Evolutionary conservation across 1,140 invertebrate genomes (phyloP).

Genomic region (Drosophila suzukii): DNA sequence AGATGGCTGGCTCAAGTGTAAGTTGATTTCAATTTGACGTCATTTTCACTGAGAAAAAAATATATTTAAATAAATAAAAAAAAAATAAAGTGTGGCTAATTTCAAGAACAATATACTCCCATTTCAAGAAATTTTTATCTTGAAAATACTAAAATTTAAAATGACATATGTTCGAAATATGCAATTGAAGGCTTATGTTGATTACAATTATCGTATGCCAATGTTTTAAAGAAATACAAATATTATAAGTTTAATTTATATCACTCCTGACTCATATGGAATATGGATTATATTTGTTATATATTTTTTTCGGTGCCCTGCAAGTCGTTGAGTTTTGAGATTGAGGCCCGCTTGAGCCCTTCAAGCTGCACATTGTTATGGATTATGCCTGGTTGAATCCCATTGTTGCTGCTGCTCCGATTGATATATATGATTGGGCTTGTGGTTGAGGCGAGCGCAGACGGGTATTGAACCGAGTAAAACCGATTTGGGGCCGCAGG

Average conservation of each 20-base stretch:
- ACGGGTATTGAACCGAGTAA: slow-evolving; percentile 25
- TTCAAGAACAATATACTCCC: too few species aligned
- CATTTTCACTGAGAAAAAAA: slow-evolving; percentile 1
- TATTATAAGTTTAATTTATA: too few species aligned
- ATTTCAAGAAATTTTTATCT: too few species aligned
- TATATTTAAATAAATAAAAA: not conserved
- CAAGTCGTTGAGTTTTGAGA: not conserved
- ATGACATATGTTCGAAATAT: too few species aligned
- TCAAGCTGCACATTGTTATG: slow-evolving; percentile 52
- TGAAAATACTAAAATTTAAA: too few species aligned
- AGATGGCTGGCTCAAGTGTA: slow-evolving; percentile 23
- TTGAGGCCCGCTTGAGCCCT: slow-evolving; percentile 16
- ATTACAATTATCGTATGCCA: too few species aligned
- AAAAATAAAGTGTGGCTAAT: not conserved
- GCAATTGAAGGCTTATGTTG: too few species aligned
- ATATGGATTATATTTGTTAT: not conserved
- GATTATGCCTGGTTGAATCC: slow-evolving; percentile 44
- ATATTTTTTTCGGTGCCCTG: slow-evolving; percentile 6
- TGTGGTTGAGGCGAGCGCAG: slow-evolving; percentile 26
- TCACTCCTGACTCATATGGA: too few species aligned
- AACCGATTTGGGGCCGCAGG: slow-evolving; percentile 27
- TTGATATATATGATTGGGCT: slow-evolving; percentile 43
- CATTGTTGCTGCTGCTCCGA: slow-evolving; percentile 32
- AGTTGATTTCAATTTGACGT: slow-evolving; percentile 16
- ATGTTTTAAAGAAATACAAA: too few species aligned